These are phyloP conservation scores for Archegozetes longisetosus DNA, from an alignment of 1,140 invertebrate species.

Conservation along the genomic window DNA sequence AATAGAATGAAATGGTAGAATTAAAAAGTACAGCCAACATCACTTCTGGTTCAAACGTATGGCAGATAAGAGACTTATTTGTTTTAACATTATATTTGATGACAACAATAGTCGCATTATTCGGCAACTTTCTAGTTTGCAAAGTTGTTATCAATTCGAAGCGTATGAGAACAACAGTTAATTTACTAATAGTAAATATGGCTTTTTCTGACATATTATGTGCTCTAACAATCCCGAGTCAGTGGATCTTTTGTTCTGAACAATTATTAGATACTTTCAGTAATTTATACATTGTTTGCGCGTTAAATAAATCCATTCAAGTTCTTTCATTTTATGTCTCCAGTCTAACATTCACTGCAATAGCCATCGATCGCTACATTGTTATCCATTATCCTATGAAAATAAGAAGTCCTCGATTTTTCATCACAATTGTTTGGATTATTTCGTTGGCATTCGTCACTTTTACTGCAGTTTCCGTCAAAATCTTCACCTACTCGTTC, in stretches of 20 bases:
- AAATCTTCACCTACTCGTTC: background rate
- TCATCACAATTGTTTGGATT: background rate
- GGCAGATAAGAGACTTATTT: background rate
- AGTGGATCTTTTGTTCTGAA: slow-evolving; percentile 8
- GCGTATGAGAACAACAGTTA: slow-evolving; percentile 46
- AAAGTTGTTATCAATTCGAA: slow-evolving; percentile 26
- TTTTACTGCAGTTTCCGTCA: background rate
- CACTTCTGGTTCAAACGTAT: too few relatives aligned
- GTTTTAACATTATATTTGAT: slow-evolving; percentile 24
- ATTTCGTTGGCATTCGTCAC: background rate
- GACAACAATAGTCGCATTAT: slow-evolving; percentile 27
- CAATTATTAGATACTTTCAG: background rate
- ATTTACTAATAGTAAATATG: slow-evolving; percentile 69
- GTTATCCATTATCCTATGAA: slow-evolving; percentile 35
- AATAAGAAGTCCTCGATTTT: background rate
- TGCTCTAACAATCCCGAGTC: background rate
- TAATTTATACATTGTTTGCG: background rate
- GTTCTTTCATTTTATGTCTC: slow-evolving; percentile 31
- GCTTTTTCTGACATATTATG: slow-evolving; percentile 49
- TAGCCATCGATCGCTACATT: slow-evolving; percentile 35
- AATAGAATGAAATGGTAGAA: too few relatives aligned
- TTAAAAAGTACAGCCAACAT: too few relatives aligned
- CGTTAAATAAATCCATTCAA: background rate
- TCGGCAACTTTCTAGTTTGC: slow-evolving; percentile 27
- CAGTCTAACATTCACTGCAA: slow-evolving; percentile 36